These are phyloP conservation scores for Leucophenga varia DNA, from an alignment of 1,140 invertebrate species.

Conservation along the genomic window DNA sequence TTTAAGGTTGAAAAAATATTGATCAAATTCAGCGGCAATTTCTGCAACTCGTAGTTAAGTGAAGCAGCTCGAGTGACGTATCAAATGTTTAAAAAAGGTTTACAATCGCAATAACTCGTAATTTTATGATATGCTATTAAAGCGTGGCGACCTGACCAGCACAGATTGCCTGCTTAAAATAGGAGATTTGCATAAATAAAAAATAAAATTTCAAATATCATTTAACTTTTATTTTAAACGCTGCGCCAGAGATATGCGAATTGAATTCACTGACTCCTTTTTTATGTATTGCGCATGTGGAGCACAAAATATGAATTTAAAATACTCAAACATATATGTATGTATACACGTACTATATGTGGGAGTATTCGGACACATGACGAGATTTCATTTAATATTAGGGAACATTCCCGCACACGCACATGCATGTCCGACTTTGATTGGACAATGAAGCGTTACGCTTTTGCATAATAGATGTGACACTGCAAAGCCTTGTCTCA, in stretches of 20 bases:
- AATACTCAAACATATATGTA: too few species aligned
- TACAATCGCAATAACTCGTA: too few species aligned
- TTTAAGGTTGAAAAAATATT: too few species aligned
- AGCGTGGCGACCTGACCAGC: too few species aligned
- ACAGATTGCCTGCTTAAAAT: conserved; percentile 10
- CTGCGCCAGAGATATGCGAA: not conserved
- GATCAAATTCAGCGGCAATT: too few species aligned
- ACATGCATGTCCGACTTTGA: conserved; percentile 3
- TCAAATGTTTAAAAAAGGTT: too few species aligned
- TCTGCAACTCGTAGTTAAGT: too few species aligned
- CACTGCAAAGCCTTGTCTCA: conserved; percentile 7
- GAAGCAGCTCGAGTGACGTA: too few species aligned
- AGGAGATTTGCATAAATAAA: conserved; percentile 5
- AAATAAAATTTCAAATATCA: conserved; percentile 8
- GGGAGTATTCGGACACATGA: too few species aligned
- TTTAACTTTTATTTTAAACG: conserved; percentile 1
- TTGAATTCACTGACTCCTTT: too few species aligned
- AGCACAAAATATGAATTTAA: conserved; percentile 16
- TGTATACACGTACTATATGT: too few species aligned
- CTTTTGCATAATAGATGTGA: conserved; percentile 30
- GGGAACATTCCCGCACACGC: not conserved
- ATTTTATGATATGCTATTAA: too few species aligned
- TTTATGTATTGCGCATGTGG: conserved; percentile 9
- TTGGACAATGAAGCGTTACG: conserved; percentile 8
- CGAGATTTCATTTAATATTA: conserved; percentile 20